Evolutionary conservation across 2,113 vertebrate species (phyloP).

Genomic region (Dryoscopus gambensis): DNA sequence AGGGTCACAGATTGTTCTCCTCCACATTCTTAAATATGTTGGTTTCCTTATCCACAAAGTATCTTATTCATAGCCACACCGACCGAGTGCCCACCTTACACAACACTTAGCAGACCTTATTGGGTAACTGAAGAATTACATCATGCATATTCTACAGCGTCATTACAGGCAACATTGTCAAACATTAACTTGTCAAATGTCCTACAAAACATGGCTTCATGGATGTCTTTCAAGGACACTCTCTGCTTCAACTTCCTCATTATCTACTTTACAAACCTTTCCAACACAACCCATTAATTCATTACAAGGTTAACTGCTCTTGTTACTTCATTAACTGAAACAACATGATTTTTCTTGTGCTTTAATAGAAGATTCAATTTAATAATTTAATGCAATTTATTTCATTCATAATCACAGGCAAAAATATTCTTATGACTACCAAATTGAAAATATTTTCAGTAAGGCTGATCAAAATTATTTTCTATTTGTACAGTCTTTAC

Average conservation of each 20-base stretch:
- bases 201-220: background rate
- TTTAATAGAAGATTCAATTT: conserved; percentile 14
- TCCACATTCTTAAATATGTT: background rate
- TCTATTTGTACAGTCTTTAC: background rate
- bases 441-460: background rate
- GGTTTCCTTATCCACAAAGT: background rate
- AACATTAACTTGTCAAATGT: conserved; percentile 19
- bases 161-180: background rate
- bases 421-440: background rate
- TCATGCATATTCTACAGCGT: background rate
- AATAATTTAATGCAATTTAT: background rate
- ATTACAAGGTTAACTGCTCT: conserved; percentile 36
- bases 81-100: background rate
- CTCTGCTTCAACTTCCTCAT: background rate
- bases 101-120: background rate
- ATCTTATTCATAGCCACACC: background rate
- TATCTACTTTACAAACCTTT: conserved; percentile 23
- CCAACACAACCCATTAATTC: conserved; percentile 17
- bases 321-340: conserved; percentile 34
- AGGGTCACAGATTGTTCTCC: background rate
- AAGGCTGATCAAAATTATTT: background rate
- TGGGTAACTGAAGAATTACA: background rate
- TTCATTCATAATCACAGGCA: background rate
- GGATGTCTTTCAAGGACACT: background rate
- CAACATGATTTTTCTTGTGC: background rate